A percentile compares a stretch with the other conserved stretches of the same genome.
Evolutionary conservation across 2,113 vertebrate species (phyloP).

Genomic region (Sialia sialis): DNA sequence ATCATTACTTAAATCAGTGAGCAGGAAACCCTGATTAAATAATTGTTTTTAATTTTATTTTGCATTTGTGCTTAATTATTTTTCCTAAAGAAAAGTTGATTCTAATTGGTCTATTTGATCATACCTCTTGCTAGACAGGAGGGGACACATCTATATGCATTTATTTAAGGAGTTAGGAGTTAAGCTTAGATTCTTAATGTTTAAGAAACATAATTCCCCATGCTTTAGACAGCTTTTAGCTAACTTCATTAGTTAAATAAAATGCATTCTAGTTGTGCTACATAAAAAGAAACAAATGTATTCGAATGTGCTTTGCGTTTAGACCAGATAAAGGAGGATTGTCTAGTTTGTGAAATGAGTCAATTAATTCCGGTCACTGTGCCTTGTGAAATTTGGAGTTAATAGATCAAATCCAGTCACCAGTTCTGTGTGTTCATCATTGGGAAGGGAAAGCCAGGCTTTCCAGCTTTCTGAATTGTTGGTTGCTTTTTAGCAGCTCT

Average conservation of each 20-base stretch:
- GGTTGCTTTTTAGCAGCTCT: neutral
- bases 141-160: neutral
- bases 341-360: neutral
- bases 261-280: neutral
- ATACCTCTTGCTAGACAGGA: neutral
- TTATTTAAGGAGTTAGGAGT: neutral
- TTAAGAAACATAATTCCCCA: neutral
- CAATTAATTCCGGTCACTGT: neutral
- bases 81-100: slow-evolving; percentile 63
- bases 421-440: neutral
- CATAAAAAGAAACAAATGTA: neutral
- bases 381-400: neutral
- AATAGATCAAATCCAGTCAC: neutral
- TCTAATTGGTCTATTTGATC: slow-evolving; percentile 59
- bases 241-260: slow-evolving; percentile 7
- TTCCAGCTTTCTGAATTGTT: neutral
- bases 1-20: slow-evolving; percentile 54
- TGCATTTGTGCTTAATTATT: slow-evolving; percentile 62
- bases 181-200: neutral
- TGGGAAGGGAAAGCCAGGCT: neutral
- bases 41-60: slow-evolving; percentile 65
- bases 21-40: slow-evolving; percentile 66
- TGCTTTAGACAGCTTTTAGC: slow-evolving; percentile 1
- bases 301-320: neutral
- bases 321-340: neutral